phyloP scores from a whole-genome alignment of 2,797 vertebrate genomes.

The Todus mexicanus region DNA sequence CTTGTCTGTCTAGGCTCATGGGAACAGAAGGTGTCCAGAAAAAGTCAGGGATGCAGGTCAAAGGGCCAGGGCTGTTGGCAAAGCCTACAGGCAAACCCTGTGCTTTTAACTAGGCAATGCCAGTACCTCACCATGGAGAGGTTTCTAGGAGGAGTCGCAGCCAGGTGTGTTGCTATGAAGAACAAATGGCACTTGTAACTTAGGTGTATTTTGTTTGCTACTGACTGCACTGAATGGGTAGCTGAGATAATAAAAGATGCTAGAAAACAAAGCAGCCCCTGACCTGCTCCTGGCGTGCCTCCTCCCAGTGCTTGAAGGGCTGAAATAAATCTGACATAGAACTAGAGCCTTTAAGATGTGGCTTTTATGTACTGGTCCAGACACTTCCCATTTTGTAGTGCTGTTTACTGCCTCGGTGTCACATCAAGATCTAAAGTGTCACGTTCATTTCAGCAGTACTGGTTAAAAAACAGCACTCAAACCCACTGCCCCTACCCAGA shows the following conservation, averaged over 20 bases:
- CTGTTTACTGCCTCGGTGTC: background rate
- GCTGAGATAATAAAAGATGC: background rate
- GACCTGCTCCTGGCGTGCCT: background rate
- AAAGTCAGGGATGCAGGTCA: background rate
- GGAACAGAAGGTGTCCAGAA: background rate
- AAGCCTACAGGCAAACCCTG: background rate
- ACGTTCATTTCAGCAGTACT: background rate
- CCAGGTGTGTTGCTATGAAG: background rate
- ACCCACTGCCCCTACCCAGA: background rate
- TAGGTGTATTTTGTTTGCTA: background rate
- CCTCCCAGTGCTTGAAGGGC: background rate
- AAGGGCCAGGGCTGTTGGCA: background rate
- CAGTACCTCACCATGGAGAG: too few species aligned
- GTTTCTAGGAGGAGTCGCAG: background rate
- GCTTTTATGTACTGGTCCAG: background rate
- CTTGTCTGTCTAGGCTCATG: accelerated
- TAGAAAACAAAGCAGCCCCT: background rate
- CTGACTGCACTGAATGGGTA: accelerated
- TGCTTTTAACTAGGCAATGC: background rate
- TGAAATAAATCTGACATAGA: background rate
- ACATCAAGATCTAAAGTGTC: background rate
- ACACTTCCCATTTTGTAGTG: too few species aligned
- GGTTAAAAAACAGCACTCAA: background rate
- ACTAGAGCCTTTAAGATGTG: background rate
- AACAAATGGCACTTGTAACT: background rate